A percentile compares a stretch with the other conserved stretches of the same genome.
These are phyloP conservation scores for Pogonognathellus flavescens DNA, from an alignment of 1,140 invertebrate species.

Conservation along the genomic window DNA sequence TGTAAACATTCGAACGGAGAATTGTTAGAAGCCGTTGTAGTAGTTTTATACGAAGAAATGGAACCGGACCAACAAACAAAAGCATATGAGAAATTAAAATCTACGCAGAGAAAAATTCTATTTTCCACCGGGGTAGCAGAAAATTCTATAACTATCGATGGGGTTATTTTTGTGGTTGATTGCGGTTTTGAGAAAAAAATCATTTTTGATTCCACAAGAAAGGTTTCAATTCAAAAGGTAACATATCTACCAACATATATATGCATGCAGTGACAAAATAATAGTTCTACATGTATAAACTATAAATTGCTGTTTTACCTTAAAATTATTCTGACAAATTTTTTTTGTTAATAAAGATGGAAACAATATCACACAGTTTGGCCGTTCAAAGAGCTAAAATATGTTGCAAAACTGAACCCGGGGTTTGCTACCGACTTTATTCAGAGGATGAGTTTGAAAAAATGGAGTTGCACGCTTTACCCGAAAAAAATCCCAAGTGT, in stretches of 20 bases:
- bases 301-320: too few relatives aligned
- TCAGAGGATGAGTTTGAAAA: conserved; percentile 98
- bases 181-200: conserved; percentile 42
- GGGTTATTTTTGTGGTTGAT: conserved; percentile 95
- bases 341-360: too few relatives aligned
- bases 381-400: conserved; percentile 69
- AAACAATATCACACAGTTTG: conserved; percentile 71
- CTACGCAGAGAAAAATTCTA: conserved; percentile 86
- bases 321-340: too few relatives aligned
- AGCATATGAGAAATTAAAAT: conserved; percentile 80
- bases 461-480: conserved; percentile 88
- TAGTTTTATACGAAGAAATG: conserved; percentile 69
- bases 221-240: neutral
- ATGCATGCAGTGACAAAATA: too few relatives aligned
- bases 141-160: conserved; percentile 95
- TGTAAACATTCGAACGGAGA: too few relatives aligned
- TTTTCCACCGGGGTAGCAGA: conserved; percentile 92
- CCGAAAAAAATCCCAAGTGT: conserved; percentile 13
- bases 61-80: conserved; percentile 82
- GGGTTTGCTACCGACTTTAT: conserved; percentile 76
- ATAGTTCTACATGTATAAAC: too few relatives aligned
- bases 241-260: too few relatives aligned
- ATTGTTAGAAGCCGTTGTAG: conserved; percentile 73
- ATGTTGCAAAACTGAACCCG: conserved; percentile 75
- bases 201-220: conserved; percentile 46